Evolutionary conservation across 2,888 invertebrate species (phyloP), one percentile per base, ranked within the genome.

Genomic region (Drosophila aldrichi): DNA sequence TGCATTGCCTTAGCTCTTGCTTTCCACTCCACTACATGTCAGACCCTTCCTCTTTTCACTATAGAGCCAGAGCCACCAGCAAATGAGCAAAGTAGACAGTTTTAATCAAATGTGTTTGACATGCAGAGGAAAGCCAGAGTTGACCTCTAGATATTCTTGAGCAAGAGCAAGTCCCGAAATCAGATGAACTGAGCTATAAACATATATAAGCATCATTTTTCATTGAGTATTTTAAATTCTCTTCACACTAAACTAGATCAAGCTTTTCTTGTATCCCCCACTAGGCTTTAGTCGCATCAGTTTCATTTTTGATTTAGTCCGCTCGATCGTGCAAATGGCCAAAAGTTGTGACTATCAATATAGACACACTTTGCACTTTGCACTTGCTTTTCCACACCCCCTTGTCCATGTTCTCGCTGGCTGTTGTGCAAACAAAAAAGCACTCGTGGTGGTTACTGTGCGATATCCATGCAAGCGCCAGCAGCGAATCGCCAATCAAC

Each of bases 401-500:
- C 6, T 6, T 9, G 12, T 36, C 34, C 34, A 16, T n/a, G 14
- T 14, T 4, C 36, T 14, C 20, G 29, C 14, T 25, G 29, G 49
- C 22, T 63, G 59, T 34, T 71, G 25, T 14, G 29, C 49, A 65
- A 75, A 75, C 79, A 71, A 46, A 70, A 69, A 75, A 64, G 56
- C 79, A 70, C 77, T 70, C 57, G 74, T 69, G 48, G 38, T 49
- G 60, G 54, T 54, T 58, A 63, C 44, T 57, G 51, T 14, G 16
- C 49, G 48, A 67, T 63, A 74, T 54, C 46, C 77, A 71, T 83
- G 83, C 80, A 85, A 74, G 77, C 60, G 66, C 54, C 60, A 57
- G 51, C 81, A 70, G 70, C 81, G 84, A 83, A 79, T 83, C 89
- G 83, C 87, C 84, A 84, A 84, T 88, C 89, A 88, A 78, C 85